Percentiles rank a stretch among this genome's conserved stretches.
These are phyloP conservation scores for Zoroaster sp. DNA, from an alignment of 53 echinoderm and acorn worm species.

Conservation along the genomic window DNA sequence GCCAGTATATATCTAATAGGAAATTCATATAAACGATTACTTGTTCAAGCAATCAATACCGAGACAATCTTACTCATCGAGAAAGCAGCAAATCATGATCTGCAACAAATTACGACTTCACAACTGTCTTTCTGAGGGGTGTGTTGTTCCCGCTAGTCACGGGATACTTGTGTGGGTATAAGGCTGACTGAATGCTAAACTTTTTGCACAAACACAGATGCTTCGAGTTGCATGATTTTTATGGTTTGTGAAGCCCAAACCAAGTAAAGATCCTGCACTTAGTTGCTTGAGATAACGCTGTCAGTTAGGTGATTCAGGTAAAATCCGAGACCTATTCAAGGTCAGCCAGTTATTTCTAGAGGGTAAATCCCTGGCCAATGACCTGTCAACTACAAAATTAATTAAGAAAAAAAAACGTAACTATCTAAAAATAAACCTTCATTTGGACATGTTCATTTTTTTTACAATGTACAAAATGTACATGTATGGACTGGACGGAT, in stretches of 20 bases:
- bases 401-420: background rate
- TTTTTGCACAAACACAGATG: constrained; percentile 62
- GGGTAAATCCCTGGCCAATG: background rate
- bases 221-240: constrained; percentile 29
- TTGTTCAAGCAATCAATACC: background rate
- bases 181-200: constrained; percentile 37
- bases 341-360: background rate
- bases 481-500: too few relatives aligned
- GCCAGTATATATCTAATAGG: too few relatives aligned
- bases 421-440: background rate
- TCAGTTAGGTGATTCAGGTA: constrained; percentile 15
- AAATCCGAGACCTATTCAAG: background rate
- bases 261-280: constrained; percentile 20
- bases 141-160: background rate
- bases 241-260: constrained; percentile 47
- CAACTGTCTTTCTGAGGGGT: background rate
- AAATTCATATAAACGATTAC: background rate
- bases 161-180: constrained; percentile 1
- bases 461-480: too few relatives aligned
- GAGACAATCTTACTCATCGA: background rate
- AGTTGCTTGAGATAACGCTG: background rate
- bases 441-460: too few relatives aligned
- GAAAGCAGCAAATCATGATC: background rate
- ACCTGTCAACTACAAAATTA: background rate
- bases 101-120: background rate